Evolutionary conservation across 1,140 invertebrate genomes (phyloP).

Genomic region (Carcinoscorpius rotundicauda): DNA sequence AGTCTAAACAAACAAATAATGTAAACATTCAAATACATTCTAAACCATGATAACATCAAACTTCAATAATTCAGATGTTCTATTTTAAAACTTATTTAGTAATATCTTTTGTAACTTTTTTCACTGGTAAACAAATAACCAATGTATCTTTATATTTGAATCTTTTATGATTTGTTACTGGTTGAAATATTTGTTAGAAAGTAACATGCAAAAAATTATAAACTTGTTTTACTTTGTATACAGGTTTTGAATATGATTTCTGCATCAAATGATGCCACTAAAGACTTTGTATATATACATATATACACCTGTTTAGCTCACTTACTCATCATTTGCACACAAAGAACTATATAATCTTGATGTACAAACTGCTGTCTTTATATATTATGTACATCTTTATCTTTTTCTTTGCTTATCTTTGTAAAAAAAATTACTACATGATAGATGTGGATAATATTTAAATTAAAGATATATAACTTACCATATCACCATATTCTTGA

Average conservation of each 20-base stretch:
- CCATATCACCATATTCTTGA: slow-evolving; percentile 43
- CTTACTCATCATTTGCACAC: background rate
- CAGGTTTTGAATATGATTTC: no score
- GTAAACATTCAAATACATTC: background rate
- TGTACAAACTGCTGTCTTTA: slow-evolving; percentile 1
- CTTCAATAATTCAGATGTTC: no score
- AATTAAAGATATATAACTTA: slow-evolving; percentile 10
- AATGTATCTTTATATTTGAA: no score
- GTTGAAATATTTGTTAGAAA: no score
- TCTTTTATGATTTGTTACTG: no score
- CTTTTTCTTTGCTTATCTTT: background rate
- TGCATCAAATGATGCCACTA: no score
- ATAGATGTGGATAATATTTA: background rate
- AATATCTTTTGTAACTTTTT: no score
- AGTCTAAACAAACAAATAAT: slow-evolving; percentile 18
- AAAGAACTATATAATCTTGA: background rate
- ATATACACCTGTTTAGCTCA: background rate
- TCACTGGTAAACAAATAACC: no score
- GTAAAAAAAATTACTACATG: slow-evolving; percentile 5
- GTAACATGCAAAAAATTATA: no score
- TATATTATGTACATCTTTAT: background rate
- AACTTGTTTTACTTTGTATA: no score
- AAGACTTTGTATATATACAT: background rate
- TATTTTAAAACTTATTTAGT: no score
- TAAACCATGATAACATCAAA: background rate